phyloP scores from a whole-genome alignment of 2,888 invertebrate genomes.

The Drosophila cognata region DNA sequence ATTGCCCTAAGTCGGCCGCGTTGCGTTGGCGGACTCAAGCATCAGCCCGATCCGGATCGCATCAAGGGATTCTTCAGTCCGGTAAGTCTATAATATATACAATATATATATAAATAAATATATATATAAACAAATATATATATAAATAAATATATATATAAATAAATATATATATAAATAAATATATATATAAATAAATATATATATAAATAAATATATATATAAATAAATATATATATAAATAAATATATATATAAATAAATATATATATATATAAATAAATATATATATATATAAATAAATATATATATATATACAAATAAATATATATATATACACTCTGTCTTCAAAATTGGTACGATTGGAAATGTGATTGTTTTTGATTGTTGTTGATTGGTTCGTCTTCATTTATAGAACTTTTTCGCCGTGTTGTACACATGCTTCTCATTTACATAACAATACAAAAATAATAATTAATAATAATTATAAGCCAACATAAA shows the following conservation, averaged over 20 bases:
- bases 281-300: too few species aligned
- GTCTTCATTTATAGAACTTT: not conserved
- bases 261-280: too few species aligned
- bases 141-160: too few species aligned
- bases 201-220: too few species aligned
- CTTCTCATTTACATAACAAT: not conserved
- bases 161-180: not conserved
- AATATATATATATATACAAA: not conserved
- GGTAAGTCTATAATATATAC: slow-evolving; percentile 70
- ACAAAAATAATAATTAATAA: not conserved
- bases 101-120: not conserved
- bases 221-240: not conserved
- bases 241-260: too few species aligned
- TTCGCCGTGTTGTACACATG: not conserved
- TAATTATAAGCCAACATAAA: not conserved
- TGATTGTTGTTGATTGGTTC: not conserved
- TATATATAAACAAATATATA: too few species aligned
- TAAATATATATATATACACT: too few species aligned
- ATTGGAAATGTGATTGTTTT: not conserved
- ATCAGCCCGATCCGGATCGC: slow-evolving; percentile 83
- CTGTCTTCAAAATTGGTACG: not conserved
- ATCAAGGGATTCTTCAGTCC: slow-evolving; percentile 83
- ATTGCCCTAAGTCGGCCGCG: slow-evolving; percentile 81
- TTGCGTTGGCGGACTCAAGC: slow-evolving; percentile 83
- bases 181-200: not conserved